Base-by-base conservation (phyloP, 2,797 vertebrate species). In the Apogon talboti region DNA sequence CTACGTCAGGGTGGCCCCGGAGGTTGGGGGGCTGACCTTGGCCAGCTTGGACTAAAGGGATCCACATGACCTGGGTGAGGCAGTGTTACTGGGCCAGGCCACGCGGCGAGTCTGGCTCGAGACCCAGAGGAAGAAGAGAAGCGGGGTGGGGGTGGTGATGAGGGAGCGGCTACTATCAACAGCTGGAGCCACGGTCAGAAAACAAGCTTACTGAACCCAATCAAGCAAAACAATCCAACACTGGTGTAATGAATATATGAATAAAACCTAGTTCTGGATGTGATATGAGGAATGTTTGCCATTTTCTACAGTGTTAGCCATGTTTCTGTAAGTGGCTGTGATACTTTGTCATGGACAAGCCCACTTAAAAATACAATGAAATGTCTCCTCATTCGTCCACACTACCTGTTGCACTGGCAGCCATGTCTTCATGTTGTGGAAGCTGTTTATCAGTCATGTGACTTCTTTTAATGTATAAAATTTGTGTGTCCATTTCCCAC, bases 141-240 rank as follows among this genome's bases (percentile, higher is more conserved):
- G 45, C 11, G n/a, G 44, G 14, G 13, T 19, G 40, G 50, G 56
- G 30, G n/a, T n/a, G 56, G 15, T 57, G 73, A 82, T 72, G 63
- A 79, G 79, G 63, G 63, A 78, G 56, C 43, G 38, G 74, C 41
- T 62, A 61, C 74, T 81, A 83, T 88, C 76, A 87, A 65, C 85
- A 86, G 68, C 76, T 78, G 78, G 64, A 83, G 68, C 78, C 76
- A 81, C 81, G 74, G 76, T 76, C 81, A 82, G 83, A 70, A 78
- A 84, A 70, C 57, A 62, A 74, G 44, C 13, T 15, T 15, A n/a
- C 48, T 71, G 79, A 71, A 79, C 59, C 52, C 16, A 56, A 57
- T 7, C n/a, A 69, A 66, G 72, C 41, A 70, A 1, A 67, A 69
- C 19, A 38, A 14, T 57, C 10, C 16, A 18, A 40, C 12, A n/a